Base-by-base conservation (phyloP, 1,140 invertebrate genomes). In the Apis mellifera region DNA sequence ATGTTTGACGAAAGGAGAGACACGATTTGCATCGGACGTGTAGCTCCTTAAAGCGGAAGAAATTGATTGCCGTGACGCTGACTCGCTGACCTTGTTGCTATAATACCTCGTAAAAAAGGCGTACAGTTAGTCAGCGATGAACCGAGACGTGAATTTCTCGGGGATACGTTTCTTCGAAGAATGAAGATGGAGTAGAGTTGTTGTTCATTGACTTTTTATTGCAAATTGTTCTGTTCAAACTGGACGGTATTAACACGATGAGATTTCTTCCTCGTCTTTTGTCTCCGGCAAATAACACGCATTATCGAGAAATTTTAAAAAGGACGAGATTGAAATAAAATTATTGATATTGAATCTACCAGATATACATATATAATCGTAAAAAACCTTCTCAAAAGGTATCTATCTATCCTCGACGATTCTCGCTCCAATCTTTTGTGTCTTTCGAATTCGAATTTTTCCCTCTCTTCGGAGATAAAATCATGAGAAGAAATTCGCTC, bases 71-170 rank as follows among this genome's bases (percentile, higher is more conserved):
- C 13, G 9, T 19, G 19, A 55, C 57, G 23, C 23, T 26, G 68
- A 64, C 48, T 62, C 50, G 59, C 19, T 23, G 78, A 72, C 66
- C 78, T 79, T 64, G 66, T 79, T 64, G 19, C 68, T 42, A 26
- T 54, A 64, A 54, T 54, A 26, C n/a, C 52, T 17, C 23, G 52
- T 21, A 64, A 79, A 79, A 26, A 78, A 78, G 19, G 2, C 32
- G 65, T 42, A 69, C 42, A 69, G 54, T 78, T 78, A 78, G 15
- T 42, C 54, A 15, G 9, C n/a, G 62, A 54, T 26, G 23, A 9
- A 65, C 32, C 12, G 8, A 59, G n/a, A 50, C 32, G 32, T 26
- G 55, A 76, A 26, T 26, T n/a, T 78, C 73, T 64, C 21, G 42
- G 32, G 42, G 42, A 21, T 23, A 50, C 12, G 64, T 26, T 42